A percentile compares a stretch with the other conserved stretches of the same genome.
Conservation (phyloP, 2,888 invertebrate species). For the Stenolophus ochropezus region DNA sequence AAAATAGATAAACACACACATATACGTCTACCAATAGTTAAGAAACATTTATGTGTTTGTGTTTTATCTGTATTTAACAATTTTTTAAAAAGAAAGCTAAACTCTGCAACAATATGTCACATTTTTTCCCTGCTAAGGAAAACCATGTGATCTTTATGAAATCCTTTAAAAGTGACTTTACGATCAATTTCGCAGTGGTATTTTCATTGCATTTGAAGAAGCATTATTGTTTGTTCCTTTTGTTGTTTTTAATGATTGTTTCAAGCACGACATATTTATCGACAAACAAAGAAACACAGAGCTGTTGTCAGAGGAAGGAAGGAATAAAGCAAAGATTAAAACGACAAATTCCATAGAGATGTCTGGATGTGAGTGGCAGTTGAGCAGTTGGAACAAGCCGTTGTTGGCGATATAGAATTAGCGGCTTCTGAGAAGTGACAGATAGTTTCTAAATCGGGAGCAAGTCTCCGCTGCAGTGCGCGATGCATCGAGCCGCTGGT, state of each 20-base stretch:
- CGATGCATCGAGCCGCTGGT: constrained; percentile 37
- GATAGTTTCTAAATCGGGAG: constrained; percentile 54
- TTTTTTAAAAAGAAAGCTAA: too few species aligned
- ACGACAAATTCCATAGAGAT: constrained; percentile 51
- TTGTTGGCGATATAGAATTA: constrained; percentile 50
- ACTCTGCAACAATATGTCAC: too few species aligned
- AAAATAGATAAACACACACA: too few species aligned
- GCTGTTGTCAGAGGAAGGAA: constrained; percentile 11
- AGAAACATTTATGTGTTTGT: too few species aligned
- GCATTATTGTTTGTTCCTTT: not conserved
- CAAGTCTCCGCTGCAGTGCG: not conserved
- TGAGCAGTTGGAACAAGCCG: constrained; percentile 43
- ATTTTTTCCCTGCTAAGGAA: too few species aligned
- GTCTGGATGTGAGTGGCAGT: constrained; percentile 51
- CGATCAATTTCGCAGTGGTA: not conserved
- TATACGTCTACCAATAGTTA: too few species aligned
- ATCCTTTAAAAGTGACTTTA: too few species aligned
- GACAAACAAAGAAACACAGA: not conserved
- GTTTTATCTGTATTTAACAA: too few species aligned
- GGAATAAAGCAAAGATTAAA: constrained; percentile 37
- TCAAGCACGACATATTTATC: not conserved
- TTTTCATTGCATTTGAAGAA: not conserved
- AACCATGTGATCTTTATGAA: too few species aligned
- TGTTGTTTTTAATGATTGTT: not conserved
- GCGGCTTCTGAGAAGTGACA: constrained; percentile 50